A percentile compares a stretch with the other conserved stretches of the same genome.
Conservation (phyloP, 2,797 vertebrate genomes). For the Lagorchestes hirsutus region DNA sequence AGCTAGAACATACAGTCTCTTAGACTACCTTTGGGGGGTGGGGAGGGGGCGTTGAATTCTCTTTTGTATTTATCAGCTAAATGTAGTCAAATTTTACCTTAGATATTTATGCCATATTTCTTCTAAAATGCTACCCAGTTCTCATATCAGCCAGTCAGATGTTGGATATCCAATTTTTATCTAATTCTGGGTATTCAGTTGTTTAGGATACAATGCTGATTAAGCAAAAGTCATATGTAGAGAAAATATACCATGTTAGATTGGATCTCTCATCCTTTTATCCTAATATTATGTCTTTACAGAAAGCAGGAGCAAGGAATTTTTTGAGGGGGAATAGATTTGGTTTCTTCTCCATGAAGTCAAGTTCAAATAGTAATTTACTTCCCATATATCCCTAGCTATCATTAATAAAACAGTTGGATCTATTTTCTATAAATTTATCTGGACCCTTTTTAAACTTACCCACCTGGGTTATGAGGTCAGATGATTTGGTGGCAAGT, state of each 20-base stretch:
- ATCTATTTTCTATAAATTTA: neutral
- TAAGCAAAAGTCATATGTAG: neutral
- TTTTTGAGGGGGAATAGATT: neutral
- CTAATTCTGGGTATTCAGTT: neutral
- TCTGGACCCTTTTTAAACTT: neutral
- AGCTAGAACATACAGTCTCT: constrained; percentile 2
- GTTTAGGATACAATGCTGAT: neutral
- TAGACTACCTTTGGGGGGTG: neutral
- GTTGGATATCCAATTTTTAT: neutral
- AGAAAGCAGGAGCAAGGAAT: neutral
- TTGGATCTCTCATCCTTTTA: neutral
- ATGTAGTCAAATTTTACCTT: neutral
- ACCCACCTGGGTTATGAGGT: neutral
- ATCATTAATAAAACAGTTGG: neutral
- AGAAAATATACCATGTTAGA: neutral
- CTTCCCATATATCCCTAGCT: neutral
- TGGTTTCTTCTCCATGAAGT: neutral
- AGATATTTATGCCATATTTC: neutral
- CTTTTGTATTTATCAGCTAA: neutral
- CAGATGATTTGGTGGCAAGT: neutral
- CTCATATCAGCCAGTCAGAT: neutral
- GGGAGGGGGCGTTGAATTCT: neutral
- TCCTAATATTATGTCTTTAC: neutral
- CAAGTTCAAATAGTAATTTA: neutral
- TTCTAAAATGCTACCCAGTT: neutral